Conservation (phyloP, 2,888 invertebrate species). For the Crematogaster levior region DNA sequence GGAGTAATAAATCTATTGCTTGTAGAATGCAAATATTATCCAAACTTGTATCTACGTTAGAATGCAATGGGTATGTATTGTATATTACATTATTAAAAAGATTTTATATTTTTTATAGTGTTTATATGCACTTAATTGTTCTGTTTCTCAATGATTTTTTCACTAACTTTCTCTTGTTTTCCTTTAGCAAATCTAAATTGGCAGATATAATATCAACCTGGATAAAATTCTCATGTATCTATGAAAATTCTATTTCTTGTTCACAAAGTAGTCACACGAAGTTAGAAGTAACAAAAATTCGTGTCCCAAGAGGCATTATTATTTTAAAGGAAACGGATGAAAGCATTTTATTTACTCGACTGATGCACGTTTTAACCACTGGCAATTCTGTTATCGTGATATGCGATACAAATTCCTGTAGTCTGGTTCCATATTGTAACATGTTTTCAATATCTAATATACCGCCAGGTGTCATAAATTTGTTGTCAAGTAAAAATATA, state of each 20-base stretch:
- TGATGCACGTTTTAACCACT: constrained; percentile 8
- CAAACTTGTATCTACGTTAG: background rate
- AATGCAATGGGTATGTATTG: constrained; percentile 12
- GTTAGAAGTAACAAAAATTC: background rate
- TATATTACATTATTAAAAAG: background rate
- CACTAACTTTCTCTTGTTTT: background rate
- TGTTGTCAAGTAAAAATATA: background rate
- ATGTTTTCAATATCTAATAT: background rate
- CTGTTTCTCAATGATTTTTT: background rate
- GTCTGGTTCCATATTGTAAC: constrained; percentile 12
- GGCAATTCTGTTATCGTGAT: constrained; percentile 39
- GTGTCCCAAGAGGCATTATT: background rate
- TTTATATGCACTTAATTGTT: background rate
- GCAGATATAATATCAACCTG: background rate
- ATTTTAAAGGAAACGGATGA: background rate
- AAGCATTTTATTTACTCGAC: background rate
- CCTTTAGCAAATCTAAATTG: background rate
- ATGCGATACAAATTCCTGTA: background rate
- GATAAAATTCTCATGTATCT: background rate
- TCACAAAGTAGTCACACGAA: background rate
- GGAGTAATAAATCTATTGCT: background rate
- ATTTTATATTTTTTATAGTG: background rate
- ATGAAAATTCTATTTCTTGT: background rate
- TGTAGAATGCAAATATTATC: constrained; percentile 2
- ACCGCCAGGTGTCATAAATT: constrained; percentile 37